Evolutionary conservation across 2,888 invertebrate genomes (phyloP), one percentile per base, ranked within the genome.

Genomic region (Xanthostigma xanthostigma): DNA sequence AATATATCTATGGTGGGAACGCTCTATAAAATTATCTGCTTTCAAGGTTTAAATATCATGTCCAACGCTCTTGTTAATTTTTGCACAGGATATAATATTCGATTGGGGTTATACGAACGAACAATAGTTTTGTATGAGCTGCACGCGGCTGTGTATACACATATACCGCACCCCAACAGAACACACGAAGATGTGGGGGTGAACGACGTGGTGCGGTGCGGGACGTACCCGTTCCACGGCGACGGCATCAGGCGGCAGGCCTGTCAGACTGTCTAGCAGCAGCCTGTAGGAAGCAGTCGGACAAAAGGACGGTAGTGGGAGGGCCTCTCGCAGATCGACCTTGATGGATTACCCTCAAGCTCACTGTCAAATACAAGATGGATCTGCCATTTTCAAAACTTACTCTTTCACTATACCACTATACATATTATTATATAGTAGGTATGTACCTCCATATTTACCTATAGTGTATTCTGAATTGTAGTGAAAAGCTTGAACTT

Each of bases 361-460:
- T 63, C 64, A 63, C 66, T 66, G 67, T 67, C 67, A 67, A 68
- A 67, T 64, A 64, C 68, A 68, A 68, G 67, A 67, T 66, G 64
- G 64, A 67, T 67, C 65, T 65, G 65, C 66, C 65, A 66, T 67
- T 66, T 66, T 64, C 63, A 34, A 62, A 64, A 66, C 64, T 64
- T 63, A 62, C 63, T 63, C 61, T 63, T 64, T 64, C 60, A 54
- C 55, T 54, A 33, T 42, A 27, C 27, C 27, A 27, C 27, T 27
- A 27, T 27, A 27, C 27, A 3, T 27, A 27, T 17, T 17, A 17
- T 27, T 27, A 27, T 27, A 27, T 27, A 27, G 27, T 27, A 27
- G 27, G 27, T 27, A 27, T 27, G 27, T 27, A 27, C 27, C 27
- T 27, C 27, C 27, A 14, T 42, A 42, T 33, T 11, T 42, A 17